Percentiles rank a stretch among this genome's conserved stretches.
Evolutionary conservation across 2,888 invertebrate species (phyloP).

Genomic region (Hydropsyche betteni): DNA sequence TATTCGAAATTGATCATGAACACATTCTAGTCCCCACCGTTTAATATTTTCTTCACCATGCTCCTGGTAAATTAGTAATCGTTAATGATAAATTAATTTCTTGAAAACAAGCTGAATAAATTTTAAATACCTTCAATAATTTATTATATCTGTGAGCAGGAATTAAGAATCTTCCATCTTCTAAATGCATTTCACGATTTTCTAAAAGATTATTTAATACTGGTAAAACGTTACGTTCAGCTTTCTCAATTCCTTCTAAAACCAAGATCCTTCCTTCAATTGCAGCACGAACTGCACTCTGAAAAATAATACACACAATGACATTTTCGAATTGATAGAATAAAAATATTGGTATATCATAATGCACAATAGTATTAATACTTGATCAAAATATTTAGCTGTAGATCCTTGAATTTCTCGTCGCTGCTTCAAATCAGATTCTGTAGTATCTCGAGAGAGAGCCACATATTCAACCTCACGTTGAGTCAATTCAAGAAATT

Average conservation of each 20-base stretch:
- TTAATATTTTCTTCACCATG: conserved; percentile 82
- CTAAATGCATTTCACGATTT: conserved; percentile 97
- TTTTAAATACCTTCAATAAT: conserved; percentile 73
- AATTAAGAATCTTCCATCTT: conserved; percentile 94
- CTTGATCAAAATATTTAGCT: conserved; percentile 93
- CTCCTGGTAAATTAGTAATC: conserved; percentile 64
- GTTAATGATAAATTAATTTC: neutral
- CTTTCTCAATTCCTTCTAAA: conserved; percentile 96
- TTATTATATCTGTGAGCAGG: conserved; percentile 90
- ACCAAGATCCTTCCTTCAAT: conserved; percentile 86
- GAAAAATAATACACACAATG: conserved; percentile 41
- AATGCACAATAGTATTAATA: conserved; percentile 55
- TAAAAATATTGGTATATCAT: conserved; percentile 37
- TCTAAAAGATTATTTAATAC: conserved; percentile 95
- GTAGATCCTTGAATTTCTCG: conserved; percentile 89
- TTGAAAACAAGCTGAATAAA: conserved; percentile 3
- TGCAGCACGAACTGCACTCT: conserved; percentile 95
- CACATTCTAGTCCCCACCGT: conserved; percentile 88
- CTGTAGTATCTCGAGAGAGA: conserved; percentile 94
- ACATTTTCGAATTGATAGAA: conserved; percentile 4
- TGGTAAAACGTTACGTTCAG: conserved; percentile 95
- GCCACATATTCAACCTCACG: conserved; percentile 94
- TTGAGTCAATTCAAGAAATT: conserved; percentile 87
- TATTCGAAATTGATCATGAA: conserved; percentile 91
- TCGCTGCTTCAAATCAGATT: conserved; percentile 95